Evolutionary conservation across 2,888 invertebrate genomes (phyloP), one percentile per base, ranked within the genome.

Genomic region (Smittia sp.): DNA sequence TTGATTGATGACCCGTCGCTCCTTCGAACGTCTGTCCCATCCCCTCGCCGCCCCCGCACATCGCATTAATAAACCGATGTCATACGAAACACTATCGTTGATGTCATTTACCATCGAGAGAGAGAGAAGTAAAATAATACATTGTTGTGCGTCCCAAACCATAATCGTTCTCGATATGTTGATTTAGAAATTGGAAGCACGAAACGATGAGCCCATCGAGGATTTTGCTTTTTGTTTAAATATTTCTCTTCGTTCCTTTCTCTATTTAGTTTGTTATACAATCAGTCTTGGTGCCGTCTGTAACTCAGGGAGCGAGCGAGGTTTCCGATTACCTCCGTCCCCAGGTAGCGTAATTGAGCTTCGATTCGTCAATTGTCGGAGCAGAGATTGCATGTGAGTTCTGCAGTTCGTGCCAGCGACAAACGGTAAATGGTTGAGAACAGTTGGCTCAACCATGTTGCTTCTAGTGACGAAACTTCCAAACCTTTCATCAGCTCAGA

Each of bases 161-260:
- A 66, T 66, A 66, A 66, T 66, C 66, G 66, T 15, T 66, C 27
- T 63, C 25, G 66, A 66, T 66, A 66, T 66, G 66, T 66, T 66
- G 66, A 66, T 66, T 66, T 66, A 66, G 66, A 39, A 66, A 66
- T 66, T 66, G 38, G n/a, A 66, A 66, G 66, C 66, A 66, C 66
- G 66, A 39, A 39, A 39, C 66, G 15, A 32, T n/a, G 22, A 39
- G 66, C 66, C 39, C 66, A 66, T 66, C 25, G 66, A 66, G 20
- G 66, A 66, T 32, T 66, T 66, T 66, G 9, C 39, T n/a, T 13
- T 66, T 66, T 63, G 63, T 63, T 63, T 63, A 58, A 58, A 58
- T 63, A 63, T 25, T 63, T 63, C 27, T 66, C 20, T 4, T 18
- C 39, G 20, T 39, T 39, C 20, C 20, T 22, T 46, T 58, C 13